These are phyloP conservation scores for Ecdyonurus torrentis DNA, from an alignment of 2,888 invertebrate species.

Conservation along the genomic window DNA sequence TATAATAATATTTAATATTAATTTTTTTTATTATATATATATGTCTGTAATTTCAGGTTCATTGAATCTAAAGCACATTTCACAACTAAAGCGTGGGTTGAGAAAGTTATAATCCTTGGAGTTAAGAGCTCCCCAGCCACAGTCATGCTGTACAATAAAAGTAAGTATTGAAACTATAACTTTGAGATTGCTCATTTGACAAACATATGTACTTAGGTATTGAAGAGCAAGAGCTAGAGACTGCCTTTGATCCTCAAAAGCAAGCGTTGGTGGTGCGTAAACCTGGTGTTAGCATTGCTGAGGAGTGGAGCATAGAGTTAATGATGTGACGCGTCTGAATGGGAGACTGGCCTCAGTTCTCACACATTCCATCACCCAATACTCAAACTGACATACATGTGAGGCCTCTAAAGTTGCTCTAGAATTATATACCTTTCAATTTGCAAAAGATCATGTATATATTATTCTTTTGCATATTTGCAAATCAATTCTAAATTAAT, in stretches of 20 bases:
- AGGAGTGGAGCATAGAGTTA: constrained; percentile 69
- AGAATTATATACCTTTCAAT: no score
- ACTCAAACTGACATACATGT: no score
- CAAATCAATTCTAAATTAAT: no score
- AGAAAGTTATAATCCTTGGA: constrained; percentile 71
- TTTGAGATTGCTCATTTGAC: neutral
- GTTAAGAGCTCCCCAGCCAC: constrained; percentile 47
- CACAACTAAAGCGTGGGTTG: constrained; percentile 70
- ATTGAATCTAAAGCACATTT: constrained; percentile 48
- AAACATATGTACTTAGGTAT: neutral
- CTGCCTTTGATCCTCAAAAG: neutral
- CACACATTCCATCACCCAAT: no score
- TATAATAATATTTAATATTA: constrained; percentile 1
- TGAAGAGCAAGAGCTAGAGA: neutral
- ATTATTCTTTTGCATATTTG: no score
- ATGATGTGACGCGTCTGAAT: no score
- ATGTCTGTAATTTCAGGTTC: constrained; percentile 28
- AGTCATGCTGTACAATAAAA: constrained; percentile 37
- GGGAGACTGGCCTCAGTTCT: no score
- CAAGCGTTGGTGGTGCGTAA: constrained; percentile 60
- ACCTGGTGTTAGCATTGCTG: constrained; percentile 65
- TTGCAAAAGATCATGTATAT: no score
- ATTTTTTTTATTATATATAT: neutral
- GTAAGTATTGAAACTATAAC: constrained; percentile 23
- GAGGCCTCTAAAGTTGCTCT: no score